Base-by-base conservation (phyloP, 1,140 invertebrate genomes). In the Bombus picipes region DNA sequence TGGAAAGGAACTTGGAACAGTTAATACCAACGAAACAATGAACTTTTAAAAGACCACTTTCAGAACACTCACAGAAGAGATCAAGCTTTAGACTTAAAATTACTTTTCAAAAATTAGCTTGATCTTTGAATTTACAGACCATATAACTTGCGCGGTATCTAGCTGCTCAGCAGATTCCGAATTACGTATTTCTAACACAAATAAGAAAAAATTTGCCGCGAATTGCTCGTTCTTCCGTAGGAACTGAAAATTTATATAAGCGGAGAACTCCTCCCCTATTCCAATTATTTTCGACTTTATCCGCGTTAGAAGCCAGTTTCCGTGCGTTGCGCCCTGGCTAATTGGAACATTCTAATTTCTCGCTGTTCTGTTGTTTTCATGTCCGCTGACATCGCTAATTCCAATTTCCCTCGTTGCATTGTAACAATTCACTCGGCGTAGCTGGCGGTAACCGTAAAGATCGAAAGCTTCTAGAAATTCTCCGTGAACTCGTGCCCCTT, bases 271-370 rank as follows among this genome's bases (percentile, higher is more conserved):
- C 18, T 37, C 37, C 12, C 10, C 6, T 6, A 18, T 71, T 66
- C 72, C 68, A 84, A 84, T 84, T 84, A 84, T 72, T 84, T 84
- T 72, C 76, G 59, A 22, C 25, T 18, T 22, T 39, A 57, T 47
- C 43, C 32, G 15, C 68, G 66, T 79, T 79, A 57, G 62, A 62
- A 79, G 47, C 53, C 34, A 79, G 37, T 62, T 79, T 25, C 3
- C 66, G 53, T 70, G 39, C 75, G 59, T 57, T 34, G 43, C 39
- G 15, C 53, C 6, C 32, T 22, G n/a, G 66, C 25, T 84, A 84
- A 84, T 84, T 79, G 75, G 83, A 84, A 79, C 76, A 79, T 79
- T 72, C 83, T 78, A 71, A 57, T 84, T 71, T 47, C 43, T 66
- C 66, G 18, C 22, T n/a, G 39, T 59, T 22, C 68, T n/a, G 28